These are phyloP conservation scores for Euphonia xanthogaster DNA, from an alignment of 2,797 vertebrate genomes.

Conservation along the genomic window DNA sequence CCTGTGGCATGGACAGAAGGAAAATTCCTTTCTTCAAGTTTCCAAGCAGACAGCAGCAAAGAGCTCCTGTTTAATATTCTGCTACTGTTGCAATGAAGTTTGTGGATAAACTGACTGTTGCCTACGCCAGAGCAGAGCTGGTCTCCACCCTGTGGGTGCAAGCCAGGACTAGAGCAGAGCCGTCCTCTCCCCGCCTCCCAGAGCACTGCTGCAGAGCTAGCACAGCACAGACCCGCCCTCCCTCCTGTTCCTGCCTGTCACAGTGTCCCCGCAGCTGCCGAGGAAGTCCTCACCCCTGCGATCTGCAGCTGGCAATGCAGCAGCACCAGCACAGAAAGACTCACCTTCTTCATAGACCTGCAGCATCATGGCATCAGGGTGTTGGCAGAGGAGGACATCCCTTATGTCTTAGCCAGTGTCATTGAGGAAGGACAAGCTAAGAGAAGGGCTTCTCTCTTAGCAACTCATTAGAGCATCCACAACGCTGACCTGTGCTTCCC, in stretches of 20 bases:
- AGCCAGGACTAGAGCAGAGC: background rate
- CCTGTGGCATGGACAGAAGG: background rate
- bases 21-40: constrained; percentile 33
- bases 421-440: background rate
- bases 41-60: constrained; percentile 34
- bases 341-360: background rate
- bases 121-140: constrained; percentile 3
- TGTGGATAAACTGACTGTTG: constrained; percentile 12
- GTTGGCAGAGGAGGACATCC: background rate
- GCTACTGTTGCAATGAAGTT: constrained; percentile 31
- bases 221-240: background rate
- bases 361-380: background rate
- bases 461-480: background rate
- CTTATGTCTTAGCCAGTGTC: background rate
- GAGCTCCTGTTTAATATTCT: constrained; percentile 54
- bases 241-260: background rate
- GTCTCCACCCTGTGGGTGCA: background rate
- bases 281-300: background rate
- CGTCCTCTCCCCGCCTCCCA: background rate
- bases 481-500: background rate
- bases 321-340: background rate
- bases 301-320: background rate
- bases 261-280: background rate
- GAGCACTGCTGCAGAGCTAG: background rate
- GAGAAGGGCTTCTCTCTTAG: background rate